Base-by-base conservation (phyloP, 2,113 vertebrate species). In the Entelurus aequoreus region DNA sequence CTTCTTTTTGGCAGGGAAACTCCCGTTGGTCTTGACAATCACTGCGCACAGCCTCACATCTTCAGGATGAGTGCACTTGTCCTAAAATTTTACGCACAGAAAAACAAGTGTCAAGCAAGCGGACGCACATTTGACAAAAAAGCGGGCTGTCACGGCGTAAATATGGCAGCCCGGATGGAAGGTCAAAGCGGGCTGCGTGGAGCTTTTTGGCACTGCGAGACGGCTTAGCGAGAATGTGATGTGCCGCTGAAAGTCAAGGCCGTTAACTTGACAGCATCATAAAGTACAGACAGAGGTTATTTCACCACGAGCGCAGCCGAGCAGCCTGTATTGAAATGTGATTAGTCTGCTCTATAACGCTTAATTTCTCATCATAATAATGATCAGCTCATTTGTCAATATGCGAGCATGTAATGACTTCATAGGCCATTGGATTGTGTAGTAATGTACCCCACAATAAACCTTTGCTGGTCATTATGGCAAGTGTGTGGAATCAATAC, bases 41-140 rank as follows among this genome's bases (percentile, higher is more conserved):
- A 97, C 90, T 48, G 95, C 93, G 90, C 96, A 98, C 84, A 99
- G 90, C 87, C 93, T 96, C 89, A 97, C 93, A 82, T 99, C 97
- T 87, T 98, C 97, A 42, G 96, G 95, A 88, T 98, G 95, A 84
- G 95, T 94, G 85, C 93, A 98, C 89, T 93, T 98, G 89, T 94
- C 94, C 95, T 98, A 91, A 75, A 88, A 90, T 44, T 73, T 78
- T 79, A 86, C 82, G 5, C 3, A 40, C 2, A 55, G 28, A 38
- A n/a, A 54, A 62, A 88, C 72, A 83, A 51, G 67, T 72, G 80
- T 86, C 81, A 86, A 66, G 52, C 57, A 50, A 78, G 65, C 55
- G 64, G 72, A 71, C 73, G 62, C 71, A 67, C 42, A 60, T 56
- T 57, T 58, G 75, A 68, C 67, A 61, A 66, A 69, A 28, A 57